A percentile compares a stretch with the other conserved stretches of the same genome.
These are phyloP conservation scores for Gorsachius goisagi DNA, from an alignment of 2,113 vertebrate species.

Conservation along the genomic window DNA sequence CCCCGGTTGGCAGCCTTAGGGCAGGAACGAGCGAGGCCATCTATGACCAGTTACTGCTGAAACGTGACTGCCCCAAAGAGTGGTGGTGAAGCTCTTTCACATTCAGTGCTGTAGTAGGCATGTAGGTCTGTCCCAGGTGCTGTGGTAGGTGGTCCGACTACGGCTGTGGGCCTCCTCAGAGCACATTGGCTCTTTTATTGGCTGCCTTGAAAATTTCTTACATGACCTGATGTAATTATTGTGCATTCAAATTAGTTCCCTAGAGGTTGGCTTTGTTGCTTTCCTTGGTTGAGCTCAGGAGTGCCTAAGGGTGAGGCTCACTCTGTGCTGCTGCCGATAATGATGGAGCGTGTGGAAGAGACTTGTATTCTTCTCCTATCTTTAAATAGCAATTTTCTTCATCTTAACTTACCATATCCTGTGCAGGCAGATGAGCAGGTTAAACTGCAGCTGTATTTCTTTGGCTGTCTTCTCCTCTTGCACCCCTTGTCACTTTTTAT, in stretches of 20 bases:
- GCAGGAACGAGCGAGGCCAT: rapidly evolving
- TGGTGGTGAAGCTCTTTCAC: background rate
- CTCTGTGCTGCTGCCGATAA: background rate
- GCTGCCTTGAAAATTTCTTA: background rate
- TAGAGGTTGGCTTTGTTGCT: background rate
- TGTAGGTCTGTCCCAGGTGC: background rate
- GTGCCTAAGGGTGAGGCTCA: background rate
- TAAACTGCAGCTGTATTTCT: background rate
- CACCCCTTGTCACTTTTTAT: background rate
- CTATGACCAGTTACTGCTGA: background rate
- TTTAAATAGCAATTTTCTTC: background rate
- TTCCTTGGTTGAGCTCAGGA: background rate
- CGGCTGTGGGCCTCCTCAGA: background rate
- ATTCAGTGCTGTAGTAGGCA: background rate
- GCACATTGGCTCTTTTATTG: background rate
- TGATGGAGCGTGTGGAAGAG: background rate
- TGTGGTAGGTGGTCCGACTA: background rate
- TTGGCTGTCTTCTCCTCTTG: background rate
- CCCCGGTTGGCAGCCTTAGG: background rate
- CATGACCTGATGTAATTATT: background rate
- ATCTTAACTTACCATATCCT: background rate
- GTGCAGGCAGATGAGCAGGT: background rate
- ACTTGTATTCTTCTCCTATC: background rate
- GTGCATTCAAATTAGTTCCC: background rate
- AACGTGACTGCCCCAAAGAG: background rate